Evolutionary conservation across 1,140 invertebrate species (phyloP), one percentile per base, ranked within the genome.

Genomic region (Heterodera schachtii): DNA sequence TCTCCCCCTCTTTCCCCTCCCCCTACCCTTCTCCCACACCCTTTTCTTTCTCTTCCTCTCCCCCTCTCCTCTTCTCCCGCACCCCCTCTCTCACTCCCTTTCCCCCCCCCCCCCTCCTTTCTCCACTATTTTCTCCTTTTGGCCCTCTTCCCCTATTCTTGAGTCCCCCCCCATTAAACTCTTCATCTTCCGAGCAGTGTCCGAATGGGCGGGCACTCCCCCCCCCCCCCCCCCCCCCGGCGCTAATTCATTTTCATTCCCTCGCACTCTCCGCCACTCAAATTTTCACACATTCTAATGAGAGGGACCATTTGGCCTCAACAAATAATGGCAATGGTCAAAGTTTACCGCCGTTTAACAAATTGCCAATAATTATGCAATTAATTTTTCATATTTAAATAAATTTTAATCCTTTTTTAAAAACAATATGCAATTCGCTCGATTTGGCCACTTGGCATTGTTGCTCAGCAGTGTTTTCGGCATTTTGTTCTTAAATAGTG

Each of bases 271-370:
- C 41, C 41, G 69, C 11, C 69, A 43, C 31, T 41, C 69, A 43
- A 41, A 71, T 71, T 41, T 71, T 71, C 44, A 71, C 44, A 71
- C 69, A 71, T 71, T 71, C 44, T 71, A 46, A 43, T 46, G 31
- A 71, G 31, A 11, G 11, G 49, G 49, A 11, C 6, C 69, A 71
- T 71, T 71, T 46, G n/a, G 67, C 1, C n/a, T 6, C 69, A 31
- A 46, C 41, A 41, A 41, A 71, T 71, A 43, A 31, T 8, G 13
- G 19, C n/a, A 9, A 19, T 8, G n/a, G 31, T 31, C 31, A 71
- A 71, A 71, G 69, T 31, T 41, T 19, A 43, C 44, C 31, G 19
- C n/a, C 31, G 9, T 71, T 41, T 46, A 11, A 31, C 67, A 8
- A 52, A 52, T 52, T 52, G 49, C 49, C 11, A 52, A 52, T 8